Percentiles rank a stretch among this genome's conserved stretches.
Conservation (phyloP, 1,140 invertebrate genomes). For the Acromyrmex echinatior region DNA sequence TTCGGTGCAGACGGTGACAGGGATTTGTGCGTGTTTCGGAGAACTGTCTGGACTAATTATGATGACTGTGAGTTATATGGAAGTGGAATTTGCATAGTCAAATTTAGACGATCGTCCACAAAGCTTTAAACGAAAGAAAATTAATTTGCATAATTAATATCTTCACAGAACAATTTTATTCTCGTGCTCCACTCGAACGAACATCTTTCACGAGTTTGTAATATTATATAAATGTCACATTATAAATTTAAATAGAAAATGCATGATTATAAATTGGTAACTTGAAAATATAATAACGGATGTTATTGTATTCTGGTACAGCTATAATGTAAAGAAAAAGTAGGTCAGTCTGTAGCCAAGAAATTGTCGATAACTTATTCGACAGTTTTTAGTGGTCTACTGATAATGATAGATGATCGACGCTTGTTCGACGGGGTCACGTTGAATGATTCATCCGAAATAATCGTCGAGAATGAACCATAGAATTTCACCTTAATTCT, state of each 20-base stretch:
- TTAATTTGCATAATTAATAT: neutral
- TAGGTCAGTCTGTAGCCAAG: neutral
- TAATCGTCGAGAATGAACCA: conserved; percentile 19
- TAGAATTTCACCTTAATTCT: conserved; percentile 34
- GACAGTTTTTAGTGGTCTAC: conserved; percentile 2
- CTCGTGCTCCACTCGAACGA: neutral
- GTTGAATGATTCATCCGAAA: conserved; percentile 12
- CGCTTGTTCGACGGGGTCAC: conserved; percentile 9
- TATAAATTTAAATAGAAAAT: neutral
- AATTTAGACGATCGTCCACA: neutral
- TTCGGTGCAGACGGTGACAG: neutral
- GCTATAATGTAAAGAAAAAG: conserved; percentile 1
- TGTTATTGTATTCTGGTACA: neutral
- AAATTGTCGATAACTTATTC: conserved; percentile 22
- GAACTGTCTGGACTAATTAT: conserved; percentile 10
- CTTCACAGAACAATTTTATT: neutral
- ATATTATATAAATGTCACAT: neutral
- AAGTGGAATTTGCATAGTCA: neutral
- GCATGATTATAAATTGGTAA: neutral
- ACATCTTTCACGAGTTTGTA: neutral
- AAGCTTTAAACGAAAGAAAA: neutral
- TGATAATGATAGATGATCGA: conserved; percentile 24
- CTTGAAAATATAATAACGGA: neutral
- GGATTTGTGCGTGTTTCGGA: conserved; percentile 29
- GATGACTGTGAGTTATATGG: neutral